Evolutionary conservation across 2,113 vertebrate species (phyloP), one percentile per base, ranked within the genome.

Genomic region (Romanogobio albipinnatus): DNA sequence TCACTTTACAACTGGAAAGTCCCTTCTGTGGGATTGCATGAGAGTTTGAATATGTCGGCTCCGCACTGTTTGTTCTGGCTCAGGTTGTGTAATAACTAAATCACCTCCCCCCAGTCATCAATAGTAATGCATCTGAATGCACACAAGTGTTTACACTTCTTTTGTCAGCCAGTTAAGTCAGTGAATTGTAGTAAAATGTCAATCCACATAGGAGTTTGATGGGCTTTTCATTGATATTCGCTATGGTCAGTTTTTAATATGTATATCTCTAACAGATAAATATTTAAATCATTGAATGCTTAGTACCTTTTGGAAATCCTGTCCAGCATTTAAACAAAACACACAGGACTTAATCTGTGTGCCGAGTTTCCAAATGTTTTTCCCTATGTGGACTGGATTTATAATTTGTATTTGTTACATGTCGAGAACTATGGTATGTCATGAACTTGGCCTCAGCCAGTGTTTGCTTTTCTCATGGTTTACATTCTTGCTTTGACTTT

Each of bases 401-500:
- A 66, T 81, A 58, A 68, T 74, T 70, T 66, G 61, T 29, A 22
- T 22, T 56, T 33, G 33, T 86, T 39, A 49, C 17, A 82, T 82
- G n/a, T 47, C 1, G 1, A 29, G 66, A 81, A 53, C 84, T 81
- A 17, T 78, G 70, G 58, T 76, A 49, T 84, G 49, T 58, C 39
- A 24, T 86, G 68, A 59, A 62, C 53, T 68, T 49, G 56, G 62
- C 71, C 51, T 78, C 61, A 51, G 58, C 45, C 74, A 49, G 64
- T 84, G n/a, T 87, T 86, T 83, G 80, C 49, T 75, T 90, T 81
- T 75, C 58, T 84, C 82, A 76, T 86, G 77, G 84, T 78, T 85
- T 83, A 62, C 84, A 89, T 90, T 87, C 82, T 88, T 83, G 13
- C 61, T 68, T 68, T 84, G 84, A 59, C 61, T 61, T 86, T n/a